Conservation (phyloP, 2,113 vertebrate genomes). For the Oreochromis niloticus region DNA sequence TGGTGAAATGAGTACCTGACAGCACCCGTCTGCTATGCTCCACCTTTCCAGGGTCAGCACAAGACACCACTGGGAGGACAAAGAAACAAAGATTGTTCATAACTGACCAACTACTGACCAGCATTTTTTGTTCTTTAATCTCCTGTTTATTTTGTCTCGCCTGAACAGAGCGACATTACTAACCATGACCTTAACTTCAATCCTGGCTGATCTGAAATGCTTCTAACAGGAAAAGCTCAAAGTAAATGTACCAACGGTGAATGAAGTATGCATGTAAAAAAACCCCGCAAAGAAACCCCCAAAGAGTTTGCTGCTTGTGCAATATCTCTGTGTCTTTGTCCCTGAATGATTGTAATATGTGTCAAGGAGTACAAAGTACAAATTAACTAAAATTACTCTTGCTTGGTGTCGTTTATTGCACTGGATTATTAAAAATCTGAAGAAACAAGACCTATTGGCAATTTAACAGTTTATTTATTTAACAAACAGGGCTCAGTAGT, state of each 20-base stretch:
- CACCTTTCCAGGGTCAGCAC: constrained; percentile 85
- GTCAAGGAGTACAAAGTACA: neutral
- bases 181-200: neutral
- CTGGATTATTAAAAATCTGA: neutral
- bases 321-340: neutral
- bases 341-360: neutral
- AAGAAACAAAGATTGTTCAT: neutral
- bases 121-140: neutral
- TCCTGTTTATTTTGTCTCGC: neutral
- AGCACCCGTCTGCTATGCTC: constrained; percentile 87
- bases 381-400: neutral
- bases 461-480: neutral
- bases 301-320: neutral
- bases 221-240: neutral
- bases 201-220: neutral
- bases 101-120: neutral
- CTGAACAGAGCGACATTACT: neutral
- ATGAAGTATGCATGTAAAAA: neutral
- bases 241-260: neutral
- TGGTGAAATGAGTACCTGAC: constrained; percentile 81
- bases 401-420: neutral
- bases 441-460: neutral
- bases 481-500: accelerated
- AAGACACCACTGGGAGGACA: constrained; percentile 77
- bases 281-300: neutral